Conservation (phyloP, 64 coral and sea anemone species). For the Porites australiensis region DNA sequence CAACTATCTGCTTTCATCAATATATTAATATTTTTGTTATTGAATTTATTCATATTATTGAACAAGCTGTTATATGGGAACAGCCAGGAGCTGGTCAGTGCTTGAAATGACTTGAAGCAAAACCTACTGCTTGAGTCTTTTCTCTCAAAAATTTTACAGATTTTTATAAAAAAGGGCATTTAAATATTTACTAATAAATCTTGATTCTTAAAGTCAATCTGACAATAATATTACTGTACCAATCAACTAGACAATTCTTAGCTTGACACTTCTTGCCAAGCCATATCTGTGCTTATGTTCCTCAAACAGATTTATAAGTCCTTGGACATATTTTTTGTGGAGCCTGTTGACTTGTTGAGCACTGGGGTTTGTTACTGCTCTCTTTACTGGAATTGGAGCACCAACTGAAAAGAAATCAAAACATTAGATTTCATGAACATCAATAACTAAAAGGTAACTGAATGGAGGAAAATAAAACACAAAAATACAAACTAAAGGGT, state of each 20-base stretch:
- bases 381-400: conserved; percentile 91
- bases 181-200: too few relatives aligned
- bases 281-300: conserved; percentile 93
- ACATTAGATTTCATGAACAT: not conserved
- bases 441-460: not conserved
- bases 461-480: not conserved
- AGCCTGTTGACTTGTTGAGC: conserved; percentile 73
- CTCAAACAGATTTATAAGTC: conserved; percentile 86
- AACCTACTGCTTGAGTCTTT: too few relatives aligned
- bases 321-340: conserved; percentile 89
- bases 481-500: too few relatives aligned
- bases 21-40: too few relatives aligned
- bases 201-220: too few relatives aligned
- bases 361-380: conserved; percentile 77
- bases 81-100: too few relatives aligned
- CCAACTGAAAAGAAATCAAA: conserved; percentile 68
- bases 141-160: too few relatives aligned
- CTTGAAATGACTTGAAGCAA: too few relatives aligned
- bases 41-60: too few relatives aligned
- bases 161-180: too few relatives aligned
- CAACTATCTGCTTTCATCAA: too few relatives aligned
- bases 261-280: conserved; percentile 58
- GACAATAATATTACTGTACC: not conserved
- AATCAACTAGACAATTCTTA: conserved; percentile 60
- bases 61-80: too few relatives aligned